Conservation (phyloP, 2,797 vertebrate species). For the Myripristis murdjan region DNA sequence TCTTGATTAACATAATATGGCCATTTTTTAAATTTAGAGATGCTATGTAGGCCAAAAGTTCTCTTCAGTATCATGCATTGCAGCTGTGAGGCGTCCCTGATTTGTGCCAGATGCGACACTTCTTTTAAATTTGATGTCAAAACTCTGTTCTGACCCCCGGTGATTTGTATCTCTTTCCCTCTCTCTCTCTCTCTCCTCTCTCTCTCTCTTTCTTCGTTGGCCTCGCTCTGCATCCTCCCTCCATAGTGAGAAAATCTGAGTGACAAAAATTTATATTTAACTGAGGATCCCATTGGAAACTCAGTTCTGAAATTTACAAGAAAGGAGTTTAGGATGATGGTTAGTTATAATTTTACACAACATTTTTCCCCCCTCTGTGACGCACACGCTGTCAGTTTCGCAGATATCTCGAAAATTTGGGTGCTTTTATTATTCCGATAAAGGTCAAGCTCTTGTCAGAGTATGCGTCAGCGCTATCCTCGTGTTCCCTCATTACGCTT, state of each 20-base stretch:
- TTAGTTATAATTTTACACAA: conserved; percentile 57
- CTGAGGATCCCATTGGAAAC: conserved; percentile 57
- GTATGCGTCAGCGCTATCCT: conserved; percentile 75
- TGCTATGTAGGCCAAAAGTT: conserved; percentile 2
- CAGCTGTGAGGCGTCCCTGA: conserved; percentile 35
- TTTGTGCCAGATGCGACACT: conserved; percentile 53
- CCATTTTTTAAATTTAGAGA: conserved; percentile 9
- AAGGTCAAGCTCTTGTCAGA: conserved; percentile 75
- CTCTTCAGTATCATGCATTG: conserved; percentile 13
- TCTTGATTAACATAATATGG: conserved; percentile 9
- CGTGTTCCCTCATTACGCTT: conserved; percentile 69
- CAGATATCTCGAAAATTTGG: conserved; percentile 67
- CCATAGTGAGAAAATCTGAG: not conserved
- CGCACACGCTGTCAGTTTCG: conserved; percentile 74
- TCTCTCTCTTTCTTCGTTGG: not conserved
- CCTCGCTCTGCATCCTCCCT: not conserved
- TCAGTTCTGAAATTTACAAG: conserved; percentile 71
- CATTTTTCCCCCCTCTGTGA: conserved; percentile 63
- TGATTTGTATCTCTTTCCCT: not conserved
- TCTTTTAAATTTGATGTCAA: conserved; percentile 47
- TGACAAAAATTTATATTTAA: conserved; percentile 42
- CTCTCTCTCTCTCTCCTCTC: conserved; percentile 1
- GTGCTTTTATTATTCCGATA: conserved; percentile 58
- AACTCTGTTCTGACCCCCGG: conserved; percentile 29
- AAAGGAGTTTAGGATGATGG: conserved; percentile 45